Conservation (phyloP, 1,140 invertebrate species). For the Cyphomyrmex costatus region DNA sequence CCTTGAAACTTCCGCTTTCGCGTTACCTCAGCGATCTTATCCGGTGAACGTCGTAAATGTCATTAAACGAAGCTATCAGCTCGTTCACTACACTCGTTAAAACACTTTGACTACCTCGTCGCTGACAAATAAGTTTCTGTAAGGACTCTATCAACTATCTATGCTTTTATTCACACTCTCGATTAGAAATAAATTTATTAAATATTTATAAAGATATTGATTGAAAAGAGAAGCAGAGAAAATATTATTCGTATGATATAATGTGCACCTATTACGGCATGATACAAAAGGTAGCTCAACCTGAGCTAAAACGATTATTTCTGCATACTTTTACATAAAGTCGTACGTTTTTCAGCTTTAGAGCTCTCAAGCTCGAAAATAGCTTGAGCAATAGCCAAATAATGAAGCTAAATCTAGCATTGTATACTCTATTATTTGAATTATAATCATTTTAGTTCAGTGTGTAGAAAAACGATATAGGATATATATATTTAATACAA, state of each 20-base stretch:
- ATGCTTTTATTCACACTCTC: background rate
- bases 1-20: background rate
- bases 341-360: background rate
- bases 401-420: background rate
- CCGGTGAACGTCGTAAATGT: background rate
- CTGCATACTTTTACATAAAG: background rate
- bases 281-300: background rate
- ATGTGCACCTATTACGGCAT: background rate
- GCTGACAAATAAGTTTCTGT: background rate
- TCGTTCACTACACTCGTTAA: background rate
- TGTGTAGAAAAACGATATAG: no score
- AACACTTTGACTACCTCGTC: background rate
- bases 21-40: slow-evolving; percentile 15
- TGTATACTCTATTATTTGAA: background rate
- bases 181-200: background rate
- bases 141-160: background rate
- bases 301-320: background rate
- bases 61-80: background rate
- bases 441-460: background rate
- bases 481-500: background rate
- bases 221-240: background rate
- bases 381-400: background rate
- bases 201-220: background rate
- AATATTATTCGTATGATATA: background rate
- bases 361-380: background rate